phyloP scores from a whole-genome alignment of 1,140 invertebrate species.

The Pseudomyrmex gracilis region DNA sequence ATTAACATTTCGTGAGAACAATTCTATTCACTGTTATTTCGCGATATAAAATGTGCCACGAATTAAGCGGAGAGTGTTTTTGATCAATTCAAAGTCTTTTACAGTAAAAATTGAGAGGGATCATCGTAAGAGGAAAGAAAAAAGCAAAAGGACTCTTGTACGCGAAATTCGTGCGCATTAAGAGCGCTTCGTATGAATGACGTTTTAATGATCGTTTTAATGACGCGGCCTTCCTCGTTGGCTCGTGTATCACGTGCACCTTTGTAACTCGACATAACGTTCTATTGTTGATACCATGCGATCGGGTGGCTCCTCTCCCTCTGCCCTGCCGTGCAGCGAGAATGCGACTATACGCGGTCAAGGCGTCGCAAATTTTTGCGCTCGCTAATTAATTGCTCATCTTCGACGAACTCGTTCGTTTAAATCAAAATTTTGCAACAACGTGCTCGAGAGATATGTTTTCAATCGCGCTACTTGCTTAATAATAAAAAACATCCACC shows the following conservation, averaged over 20 bases:
- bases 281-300: constrained; percentile 46
- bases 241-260: constrained; percentile 42
- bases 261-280: constrained; percentile 47
- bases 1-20: no score
- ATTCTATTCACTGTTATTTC: no score
- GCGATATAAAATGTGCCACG: no score
- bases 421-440: not conserved
- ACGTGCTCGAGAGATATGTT: not conserved
- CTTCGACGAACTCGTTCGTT: not conserved
- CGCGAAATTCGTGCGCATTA: not conserved
- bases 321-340: not conserved
- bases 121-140: not conserved
- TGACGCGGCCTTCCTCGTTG: constrained; percentile 22
- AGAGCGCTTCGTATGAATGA: constrained; percentile 36
- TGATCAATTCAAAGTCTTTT: no score
- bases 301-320: constrained; percentile 19
- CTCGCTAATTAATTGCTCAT: constrained; percentile 10
- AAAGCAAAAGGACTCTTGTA: not conserved
- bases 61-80: no score
- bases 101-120: not conserved
- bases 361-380: constrained; percentile 34
- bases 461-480: not conserved
- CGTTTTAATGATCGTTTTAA: constrained; percentile 48
- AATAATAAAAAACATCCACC: no score
- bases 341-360: constrained; percentile 33